Evolutionary conservation across 2,797 vertebrate species (phyloP).

Genomic region (Pygocentrus nattereri): DNA sequence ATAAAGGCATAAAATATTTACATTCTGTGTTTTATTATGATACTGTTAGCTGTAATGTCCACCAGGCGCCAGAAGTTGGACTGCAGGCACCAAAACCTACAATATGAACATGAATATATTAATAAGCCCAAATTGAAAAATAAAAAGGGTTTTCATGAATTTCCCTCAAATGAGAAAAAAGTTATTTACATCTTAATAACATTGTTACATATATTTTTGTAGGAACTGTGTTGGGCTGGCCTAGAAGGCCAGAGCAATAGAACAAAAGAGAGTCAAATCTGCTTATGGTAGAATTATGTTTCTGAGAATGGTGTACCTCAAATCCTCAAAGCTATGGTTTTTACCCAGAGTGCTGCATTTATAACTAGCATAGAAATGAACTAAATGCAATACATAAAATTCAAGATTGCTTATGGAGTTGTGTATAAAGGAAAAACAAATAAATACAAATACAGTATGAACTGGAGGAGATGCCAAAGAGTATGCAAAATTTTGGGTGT

Average conservation of each 20-base stretch:
- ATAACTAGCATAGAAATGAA: not conserved
- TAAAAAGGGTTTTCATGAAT: not conserved
- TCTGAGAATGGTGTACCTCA: not conserved
- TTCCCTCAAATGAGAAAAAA: not conserved
- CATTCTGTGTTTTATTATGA: not conserved
- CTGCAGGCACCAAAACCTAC: not conserved
- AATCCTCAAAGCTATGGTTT: no score
- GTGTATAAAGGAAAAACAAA: no score
- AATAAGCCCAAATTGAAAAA: no score
- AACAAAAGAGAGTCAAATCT: not conserved
- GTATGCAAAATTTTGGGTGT: no score
- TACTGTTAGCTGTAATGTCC: no score
- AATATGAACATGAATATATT: no score
- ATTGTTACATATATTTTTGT: not conserved
- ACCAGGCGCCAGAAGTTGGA: no score
- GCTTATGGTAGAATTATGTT: conserved; percentile 10
- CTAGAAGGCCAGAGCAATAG: not conserved
- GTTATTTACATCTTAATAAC: not conserved
- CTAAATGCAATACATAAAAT: not conserved
- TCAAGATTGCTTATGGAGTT: no score
- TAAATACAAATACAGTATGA: no score
- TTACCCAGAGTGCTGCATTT: not conserved
- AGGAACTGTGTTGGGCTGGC: conserved; percentile 5
- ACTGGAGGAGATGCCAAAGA: no score
- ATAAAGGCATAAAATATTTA: not conserved